phyloP scores from a whole-genome alignment of 2,113 vertebrate species.

The Bambusicola thoracicus region DNA sequence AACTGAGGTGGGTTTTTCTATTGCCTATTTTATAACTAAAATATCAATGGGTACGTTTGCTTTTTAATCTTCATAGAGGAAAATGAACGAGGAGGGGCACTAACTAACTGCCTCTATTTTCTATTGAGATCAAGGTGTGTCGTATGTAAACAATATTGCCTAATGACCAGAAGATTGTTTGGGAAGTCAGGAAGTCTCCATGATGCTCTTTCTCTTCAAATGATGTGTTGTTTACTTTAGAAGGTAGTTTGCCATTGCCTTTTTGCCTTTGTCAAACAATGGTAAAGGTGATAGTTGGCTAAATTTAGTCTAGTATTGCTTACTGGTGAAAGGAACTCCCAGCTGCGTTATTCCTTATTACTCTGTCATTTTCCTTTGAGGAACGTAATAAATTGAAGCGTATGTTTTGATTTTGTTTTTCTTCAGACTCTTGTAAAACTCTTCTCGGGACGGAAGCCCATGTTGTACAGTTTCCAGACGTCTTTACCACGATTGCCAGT shows the following conservation, averaged over 20 bases:
- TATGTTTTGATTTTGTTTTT: background rate
- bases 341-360: background rate
- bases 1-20: background rate
- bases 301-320: background rate
- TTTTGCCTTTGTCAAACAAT: background rate
- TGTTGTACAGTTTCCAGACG: slow-evolving; percentile 97
- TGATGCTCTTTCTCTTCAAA: background rate
- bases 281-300: background rate
- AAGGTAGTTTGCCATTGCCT: background rate
- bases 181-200: background rate
- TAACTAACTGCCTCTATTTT: background rate
- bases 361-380: background rate
- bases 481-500: slow-evolving; percentile 91
- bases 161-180: background rate
- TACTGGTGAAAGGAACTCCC: background rate
- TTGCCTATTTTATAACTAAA: background rate
- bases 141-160: background rate
- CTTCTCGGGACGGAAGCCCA: slow-evolving; percentile 93
- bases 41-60: background rate
- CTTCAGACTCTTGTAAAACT: slow-evolving; percentile 88
- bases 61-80: background rate
- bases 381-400: background rate
- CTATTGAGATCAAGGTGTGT: background rate
- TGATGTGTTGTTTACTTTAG: background rate
- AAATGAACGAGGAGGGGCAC: background rate